These are phyloP conservation scores for Laothoe populi DNA, from an alignment of 2,888 invertebrate genomes.

Conservation along the genomic window DNA sequence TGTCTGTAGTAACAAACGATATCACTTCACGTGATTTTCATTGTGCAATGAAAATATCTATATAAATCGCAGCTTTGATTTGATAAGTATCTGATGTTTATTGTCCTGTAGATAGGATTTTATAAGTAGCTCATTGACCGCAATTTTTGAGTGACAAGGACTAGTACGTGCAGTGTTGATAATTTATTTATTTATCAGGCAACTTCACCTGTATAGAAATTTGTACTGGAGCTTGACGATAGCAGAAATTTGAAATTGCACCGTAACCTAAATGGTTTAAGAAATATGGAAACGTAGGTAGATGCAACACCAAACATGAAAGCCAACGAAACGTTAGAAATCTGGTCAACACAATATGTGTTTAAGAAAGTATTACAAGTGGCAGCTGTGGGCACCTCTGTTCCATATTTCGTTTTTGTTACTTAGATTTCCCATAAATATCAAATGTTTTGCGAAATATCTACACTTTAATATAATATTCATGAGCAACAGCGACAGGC, in stretches of 20 bases:
- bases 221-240: not conserved
- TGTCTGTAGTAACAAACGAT: too few relatives aligned
- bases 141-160: conserved; percentile 40
- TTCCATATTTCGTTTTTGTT: not conserved
- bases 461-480: not conserved
- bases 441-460: not conserved
- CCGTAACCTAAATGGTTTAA: not conserved
- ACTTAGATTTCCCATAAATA: not conserved
- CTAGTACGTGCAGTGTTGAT: conserved; percentile 27
- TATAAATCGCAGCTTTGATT: conserved; percentile 32
- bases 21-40: conserved; percentile 34
- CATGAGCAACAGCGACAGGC: conserved; percentile 3
- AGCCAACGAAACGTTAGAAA: conserved; percentile 10
- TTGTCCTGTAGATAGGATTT: conserved; percentile 38
- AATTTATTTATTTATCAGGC: not conserved
- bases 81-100: conserved; percentile 37
- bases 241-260: not conserved
- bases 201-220: too few relatives aligned
- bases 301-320: conserved; percentile 10
- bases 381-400: not conserved
- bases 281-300: conserved; percentile 4
- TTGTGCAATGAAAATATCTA: conserved; percentile 35
- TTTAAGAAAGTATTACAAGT: conserved; percentile 18
- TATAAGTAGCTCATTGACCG: conserved; percentile 53
- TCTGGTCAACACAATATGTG: not conserved